A percentile compares a stretch with the other conserved stretches of the same genome.
phyloP scores from a whole-genome alignment of 2,113 vertebrate species.

The Plecotus auritus region DNA sequence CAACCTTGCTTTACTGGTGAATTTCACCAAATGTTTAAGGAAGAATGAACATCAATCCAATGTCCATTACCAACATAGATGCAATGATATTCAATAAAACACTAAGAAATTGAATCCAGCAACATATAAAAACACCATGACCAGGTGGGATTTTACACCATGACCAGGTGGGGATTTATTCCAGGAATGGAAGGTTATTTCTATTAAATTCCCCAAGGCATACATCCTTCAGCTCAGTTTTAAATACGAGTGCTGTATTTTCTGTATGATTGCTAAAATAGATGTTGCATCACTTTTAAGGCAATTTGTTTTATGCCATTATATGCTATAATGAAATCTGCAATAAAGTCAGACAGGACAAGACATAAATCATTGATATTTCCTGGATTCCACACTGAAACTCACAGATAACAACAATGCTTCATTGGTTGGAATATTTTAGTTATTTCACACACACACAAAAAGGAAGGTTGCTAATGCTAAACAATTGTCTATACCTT shows the following conservation, averaged over 20 bases:
- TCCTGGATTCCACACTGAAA: conserved; percentile 63
- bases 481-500: neutral
- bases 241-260: neutral
- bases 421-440: conserved; percentile 67
- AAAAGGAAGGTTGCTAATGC: conserved; percentile 3
- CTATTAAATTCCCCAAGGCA: neutral
- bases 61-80: neutral
- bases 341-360: conserved; percentile 61
- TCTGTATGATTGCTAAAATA: conserved; percentile 51
- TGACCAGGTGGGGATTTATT: neutral
- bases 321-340: conserved; percentile 50
- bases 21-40: neutral
- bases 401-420: conserved; percentile 59
- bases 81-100: neutral
- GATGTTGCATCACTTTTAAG: conserved; percentile 58
- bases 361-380: conserved; percentile 71
- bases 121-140: neutral
- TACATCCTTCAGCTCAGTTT: neutral
- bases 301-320: conserved; percentile 60
- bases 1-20: neutral
- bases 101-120: neutral
- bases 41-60: neutral
- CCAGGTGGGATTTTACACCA: neutral
- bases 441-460: conserved; percentile 30
- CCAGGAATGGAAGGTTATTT: neutral